Conservation (phyloP, 2,113 vertebrate species). For the Ciconia boyciana region DNA sequence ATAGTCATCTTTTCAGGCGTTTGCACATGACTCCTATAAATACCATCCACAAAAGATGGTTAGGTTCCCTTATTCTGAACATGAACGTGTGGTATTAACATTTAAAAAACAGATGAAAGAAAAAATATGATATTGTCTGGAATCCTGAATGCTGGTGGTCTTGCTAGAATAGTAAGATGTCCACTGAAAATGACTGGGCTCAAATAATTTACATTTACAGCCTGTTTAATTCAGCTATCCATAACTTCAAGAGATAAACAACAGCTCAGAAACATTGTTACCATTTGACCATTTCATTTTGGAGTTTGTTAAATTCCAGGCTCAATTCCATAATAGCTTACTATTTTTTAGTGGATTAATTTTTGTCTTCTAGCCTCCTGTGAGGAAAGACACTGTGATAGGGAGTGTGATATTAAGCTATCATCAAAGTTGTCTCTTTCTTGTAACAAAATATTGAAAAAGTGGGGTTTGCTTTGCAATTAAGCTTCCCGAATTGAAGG, state of each 20-base stretch:
- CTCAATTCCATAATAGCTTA: background rate
- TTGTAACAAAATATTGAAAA: background rate
- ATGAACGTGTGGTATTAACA: fast-evolving
- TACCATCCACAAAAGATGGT: background rate
- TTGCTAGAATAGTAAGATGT: background rate
- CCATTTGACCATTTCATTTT: background rate
- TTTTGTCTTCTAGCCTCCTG: background rate
- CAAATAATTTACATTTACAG: background rate
- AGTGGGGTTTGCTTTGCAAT: background rate
- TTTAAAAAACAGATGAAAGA: background rate
- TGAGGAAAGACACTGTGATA: background rate
- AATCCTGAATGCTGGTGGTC: background rate
- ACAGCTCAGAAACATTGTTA: background rate
- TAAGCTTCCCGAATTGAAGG: background rate
- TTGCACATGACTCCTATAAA: background rate
- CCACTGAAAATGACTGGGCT: background rate
- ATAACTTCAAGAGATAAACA: background rate
- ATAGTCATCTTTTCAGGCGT: background rate
- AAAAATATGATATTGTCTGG: background rate
- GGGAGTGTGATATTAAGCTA: background rate
- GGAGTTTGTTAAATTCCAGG: background rate
- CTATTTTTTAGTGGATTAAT: background rate
- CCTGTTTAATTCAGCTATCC: background rate
- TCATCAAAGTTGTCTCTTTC: background rate
- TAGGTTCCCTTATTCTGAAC: background rate